phyloP scores from a whole-genome alignment of 2,113 vertebrate genomes.

The Stegostoma tigrinum region DNA sequence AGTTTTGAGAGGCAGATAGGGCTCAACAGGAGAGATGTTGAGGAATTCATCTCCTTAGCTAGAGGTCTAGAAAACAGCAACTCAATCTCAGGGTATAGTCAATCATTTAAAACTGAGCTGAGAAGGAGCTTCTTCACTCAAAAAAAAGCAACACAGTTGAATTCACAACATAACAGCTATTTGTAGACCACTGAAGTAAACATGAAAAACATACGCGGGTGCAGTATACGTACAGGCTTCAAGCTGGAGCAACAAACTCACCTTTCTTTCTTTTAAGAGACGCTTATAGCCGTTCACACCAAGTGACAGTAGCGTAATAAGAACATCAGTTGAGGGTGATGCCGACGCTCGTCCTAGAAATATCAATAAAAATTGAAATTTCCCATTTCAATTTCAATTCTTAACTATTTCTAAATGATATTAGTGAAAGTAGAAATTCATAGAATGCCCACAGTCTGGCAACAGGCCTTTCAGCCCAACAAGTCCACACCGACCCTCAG shows the following conservation, averaged over 20 bases:
- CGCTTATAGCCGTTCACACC: conserved; percentile 84
- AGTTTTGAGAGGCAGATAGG: background rate
- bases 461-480: no score
- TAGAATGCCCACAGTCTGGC: no score
- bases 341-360: conserved; percentile 85
- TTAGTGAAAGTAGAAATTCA: conserved; percentile 29
- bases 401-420: background rate
- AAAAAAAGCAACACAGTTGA: background rate
- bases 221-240: no score
- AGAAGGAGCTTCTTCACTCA: background rate
- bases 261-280: conserved; percentile 86
- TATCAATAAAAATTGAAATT: conserved; percentile 16
- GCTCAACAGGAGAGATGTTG: no score
- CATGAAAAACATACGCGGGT: background rate
- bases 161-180: background rate
- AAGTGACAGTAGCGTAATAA: conserved; percentile 86
- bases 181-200: background rate
- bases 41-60: no score
- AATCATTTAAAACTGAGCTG: no score
- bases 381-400: no score
- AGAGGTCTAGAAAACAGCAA: no score
- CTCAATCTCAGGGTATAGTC: no score
- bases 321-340: conserved; percentile 85
- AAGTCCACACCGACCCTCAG: no score
- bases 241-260: conserved; percentile 46